A percentile compares a stretch with the other conserved stretches of the same genome.
These are phyloP conservation scores for Syrphus vitripennis DNA, from an alignment of 2,888 invertebrate species.

Conservation along the genomic window DNA sequence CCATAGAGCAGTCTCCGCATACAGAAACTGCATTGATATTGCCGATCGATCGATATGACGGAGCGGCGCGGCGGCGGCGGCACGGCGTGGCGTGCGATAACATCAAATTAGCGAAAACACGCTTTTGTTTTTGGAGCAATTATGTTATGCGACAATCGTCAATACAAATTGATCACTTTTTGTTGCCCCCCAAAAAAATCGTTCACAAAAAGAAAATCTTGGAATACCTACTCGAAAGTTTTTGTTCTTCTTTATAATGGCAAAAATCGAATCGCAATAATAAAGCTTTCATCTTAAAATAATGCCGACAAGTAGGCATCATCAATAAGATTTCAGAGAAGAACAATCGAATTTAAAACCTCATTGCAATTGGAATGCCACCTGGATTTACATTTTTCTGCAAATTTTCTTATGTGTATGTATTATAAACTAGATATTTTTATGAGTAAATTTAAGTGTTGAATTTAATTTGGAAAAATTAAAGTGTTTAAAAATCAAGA, in stretches of 20 bases:
- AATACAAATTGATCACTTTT: slow-evolving; percentile 70
- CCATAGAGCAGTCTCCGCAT: slow-evolving; percentile 38
- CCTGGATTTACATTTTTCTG: neutral
- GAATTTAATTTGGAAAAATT: neutral
- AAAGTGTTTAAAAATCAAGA: slow-evolving; percentile 7
- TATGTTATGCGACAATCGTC: slow-evolving; percentile 65
- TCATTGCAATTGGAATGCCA: neutral
- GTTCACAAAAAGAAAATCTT: slow-evolving; percentile 59
- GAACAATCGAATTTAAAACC: neutral
- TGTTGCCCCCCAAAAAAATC: slow-evolving; percentile 27
- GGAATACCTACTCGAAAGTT: slow-evolving; percentile 26
- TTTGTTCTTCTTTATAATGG: slow-evolving; percentile 24
- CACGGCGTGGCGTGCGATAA: slow-evolving; percentile 51
- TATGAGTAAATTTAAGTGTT: neutral
- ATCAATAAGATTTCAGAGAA: neutral
- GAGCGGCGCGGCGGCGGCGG: neutral
- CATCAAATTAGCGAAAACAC: slow-evolving; percentile 67
- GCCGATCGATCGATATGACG: slow-evolving; percentile 57
- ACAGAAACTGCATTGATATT: slow-evolving; percentile 49
- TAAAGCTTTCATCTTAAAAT: slow-evolving; percentile 54
- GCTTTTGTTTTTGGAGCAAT: slow-evolving; percentile 68
- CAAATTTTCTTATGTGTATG: neutral
- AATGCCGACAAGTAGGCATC: slow-evolving; percentile 50
- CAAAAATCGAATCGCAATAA: slow-evolving; percentile 6
- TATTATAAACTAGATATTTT: neutral